Conservation (phyloP, 2,113 vertebrate genomes). For the Bothrops jararaca region DNA sequence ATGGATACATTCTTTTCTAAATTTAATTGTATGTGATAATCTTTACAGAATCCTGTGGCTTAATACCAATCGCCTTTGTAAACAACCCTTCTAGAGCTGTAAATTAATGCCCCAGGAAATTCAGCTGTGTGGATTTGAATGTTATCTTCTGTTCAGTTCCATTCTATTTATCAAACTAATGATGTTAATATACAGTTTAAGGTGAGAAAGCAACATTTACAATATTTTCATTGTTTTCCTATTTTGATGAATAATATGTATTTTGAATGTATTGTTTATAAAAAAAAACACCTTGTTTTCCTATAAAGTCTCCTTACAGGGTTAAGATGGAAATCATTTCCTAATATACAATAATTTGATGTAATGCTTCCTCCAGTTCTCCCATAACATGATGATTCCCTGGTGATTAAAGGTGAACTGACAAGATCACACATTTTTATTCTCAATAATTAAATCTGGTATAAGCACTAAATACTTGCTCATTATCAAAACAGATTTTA, state of each 20-base stretch:
- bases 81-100: constrained; percentile 40
- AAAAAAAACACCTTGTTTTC: background rate
- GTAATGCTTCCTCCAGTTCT: background rate
- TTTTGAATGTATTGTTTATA: constrained; percentile 12
- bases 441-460: background rate
- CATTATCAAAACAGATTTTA: background rate
- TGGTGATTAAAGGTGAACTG: background rate
- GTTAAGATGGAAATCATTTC: background rate
- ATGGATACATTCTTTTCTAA: constrained; percentile 51
- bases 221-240: constrained; percentile 29
- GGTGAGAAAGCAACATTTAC: constrained; percentile 26
- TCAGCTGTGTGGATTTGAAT: constrained; percentile 42
- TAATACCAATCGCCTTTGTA: constrained; percentile 39
- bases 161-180: constrained; percentile 38
- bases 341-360: background rate
- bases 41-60: constrained; percentile 48
- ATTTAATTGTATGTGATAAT: constrained; percentile 59
- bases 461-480: background rate
- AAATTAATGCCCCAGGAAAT: constrained; percentile 44
- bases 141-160: background rate
- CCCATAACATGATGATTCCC: background rate
- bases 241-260: background rate
- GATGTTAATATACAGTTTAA: constrained; percentile 18
- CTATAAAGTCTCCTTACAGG: background rate
- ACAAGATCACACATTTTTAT: background rate